Evolutionary conservation across 2,888 invertebrate genomes (phyloP).

Genomic region (Poecilobothrus nobilitatus): DNA sequence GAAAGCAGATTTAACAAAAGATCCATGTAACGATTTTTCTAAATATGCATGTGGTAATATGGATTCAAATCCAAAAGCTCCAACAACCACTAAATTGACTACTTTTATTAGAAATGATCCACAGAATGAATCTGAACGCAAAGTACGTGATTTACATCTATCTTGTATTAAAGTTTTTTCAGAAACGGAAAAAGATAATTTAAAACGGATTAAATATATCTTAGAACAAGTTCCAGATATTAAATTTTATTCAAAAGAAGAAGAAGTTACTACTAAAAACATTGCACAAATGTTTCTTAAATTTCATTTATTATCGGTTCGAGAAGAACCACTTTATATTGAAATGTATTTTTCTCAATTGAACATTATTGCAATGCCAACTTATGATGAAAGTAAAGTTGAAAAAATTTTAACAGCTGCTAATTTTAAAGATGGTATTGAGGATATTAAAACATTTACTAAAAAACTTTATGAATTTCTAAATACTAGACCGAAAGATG

Average conservation of each 20-base stretch:
- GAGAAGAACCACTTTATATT: not conserved
- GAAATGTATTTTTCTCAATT: not conserved
- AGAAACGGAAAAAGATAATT: not conserved
- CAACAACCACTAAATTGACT: not conserved
- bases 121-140: not conserved
- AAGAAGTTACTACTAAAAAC: not conserved
- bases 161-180: not conserved
- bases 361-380: too few species aligned
- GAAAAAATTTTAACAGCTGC: not conserved
- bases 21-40: not conserved
- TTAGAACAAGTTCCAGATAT: not conserved
- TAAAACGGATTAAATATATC: not conserved
- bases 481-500: too few species aligned
- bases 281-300: not conserved
- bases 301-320: not conserved
- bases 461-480: not conserved
- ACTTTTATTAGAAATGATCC: not conserved
- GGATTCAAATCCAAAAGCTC: not conserved
- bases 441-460: not conserved
- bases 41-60: not conserved
- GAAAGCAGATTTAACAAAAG: not conserved
- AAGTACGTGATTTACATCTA: not conserved
- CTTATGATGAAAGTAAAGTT: not conserved
- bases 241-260: not conserved
- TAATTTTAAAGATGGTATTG: not conserved